Percentiles rank a stretch among this genome's conserved stretches.
Conservation (phyloP, 1,140 invertebrate species). For the Thaumatotibia leucotreta region DNA sequence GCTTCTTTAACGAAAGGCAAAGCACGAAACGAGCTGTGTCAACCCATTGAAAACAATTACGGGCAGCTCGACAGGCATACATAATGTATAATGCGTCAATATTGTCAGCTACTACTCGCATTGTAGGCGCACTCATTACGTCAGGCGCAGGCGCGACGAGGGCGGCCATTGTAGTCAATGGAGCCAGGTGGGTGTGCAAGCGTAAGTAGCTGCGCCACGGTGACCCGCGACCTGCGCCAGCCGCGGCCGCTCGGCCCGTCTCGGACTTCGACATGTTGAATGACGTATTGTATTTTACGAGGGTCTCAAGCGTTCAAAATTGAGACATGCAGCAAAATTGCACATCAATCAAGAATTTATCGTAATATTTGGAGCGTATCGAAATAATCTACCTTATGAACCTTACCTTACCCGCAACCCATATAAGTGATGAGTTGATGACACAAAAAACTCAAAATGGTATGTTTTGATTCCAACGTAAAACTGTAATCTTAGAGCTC, state of each 20-base stretch:
- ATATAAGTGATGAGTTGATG: too few relatives aligned
- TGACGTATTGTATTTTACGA: neutral
- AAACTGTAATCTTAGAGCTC: too few relatives aligned
- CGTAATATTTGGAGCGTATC: too few relatives aligned
- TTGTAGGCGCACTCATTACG: conserved; percentile 56
- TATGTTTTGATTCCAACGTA: neutral
- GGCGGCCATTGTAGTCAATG: conserved; percentile 69
- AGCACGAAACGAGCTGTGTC: conserved; percentile 29
- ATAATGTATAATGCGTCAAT: conserved; percentile 58
- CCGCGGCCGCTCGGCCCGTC: neutral
- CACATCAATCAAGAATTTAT: too few relatives aligned
- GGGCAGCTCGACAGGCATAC: conserved; percentile 33
- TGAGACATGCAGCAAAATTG: neutral
- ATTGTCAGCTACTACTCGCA: conserved; percentile 55
- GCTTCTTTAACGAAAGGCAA: conserved; percentile 24
- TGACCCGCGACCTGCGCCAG: conserved; percentile 42
- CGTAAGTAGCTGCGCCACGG: conserved; percentile 48
- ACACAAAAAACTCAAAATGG: too few relatives aligned
- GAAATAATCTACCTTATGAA: too few relatives aligned
- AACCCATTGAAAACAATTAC: conserved; percentile 43
- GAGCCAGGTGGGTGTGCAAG: conserved; percentile 65
- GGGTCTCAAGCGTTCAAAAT: neutral
- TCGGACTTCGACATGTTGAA: neutral
- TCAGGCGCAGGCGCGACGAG: conserved; percentile 41
- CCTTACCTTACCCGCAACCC: too few relatives aligned